Evolutionary conservation across 2,888 invertebrate species (phyloP).

Genomic region (Drosophila glabriapex): DNA sequence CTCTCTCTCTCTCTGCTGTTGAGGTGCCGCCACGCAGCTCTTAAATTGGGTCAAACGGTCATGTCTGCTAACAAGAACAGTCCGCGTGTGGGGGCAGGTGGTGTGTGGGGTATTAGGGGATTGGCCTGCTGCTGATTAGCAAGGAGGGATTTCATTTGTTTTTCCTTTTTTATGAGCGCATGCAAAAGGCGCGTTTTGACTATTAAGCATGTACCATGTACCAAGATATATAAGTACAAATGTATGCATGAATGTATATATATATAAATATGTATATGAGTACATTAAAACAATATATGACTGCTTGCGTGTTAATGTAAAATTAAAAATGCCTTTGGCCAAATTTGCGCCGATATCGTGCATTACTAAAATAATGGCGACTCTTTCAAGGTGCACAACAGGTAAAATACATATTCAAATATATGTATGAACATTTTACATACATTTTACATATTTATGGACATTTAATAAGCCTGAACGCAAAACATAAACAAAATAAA

Average conservation of each 20-base stretch:
- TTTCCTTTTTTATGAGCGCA: slow-evolving; percentile 59
- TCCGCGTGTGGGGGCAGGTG: slow-evolving; percentile 11
- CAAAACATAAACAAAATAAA: not conserved
- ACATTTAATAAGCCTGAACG: not conserved
- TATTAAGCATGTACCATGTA: slow-evolving; percentile 45
- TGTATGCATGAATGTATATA: not conserved
- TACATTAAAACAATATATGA: not conserved
- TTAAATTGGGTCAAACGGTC: slow-evolving; percentile 85
- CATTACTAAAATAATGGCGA: not conserved
- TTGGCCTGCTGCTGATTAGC: slow-evolving; percentile 7
- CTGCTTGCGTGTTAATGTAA: slow-evolving; percentile 4
- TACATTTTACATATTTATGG: not conserved
- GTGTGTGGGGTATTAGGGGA: slow-evolving; percentile 15
- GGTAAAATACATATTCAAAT: not conserved
- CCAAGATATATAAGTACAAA: not conserved
- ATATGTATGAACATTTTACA: not conserved
- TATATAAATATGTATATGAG: not conserved
- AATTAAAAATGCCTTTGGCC: not conserved
- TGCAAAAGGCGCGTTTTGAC: slow-evolving; percentile 63
- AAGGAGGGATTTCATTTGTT: slow-evolving; percentile 23
- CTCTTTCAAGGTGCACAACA: not conserved
- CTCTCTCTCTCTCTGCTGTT: slow-evolving; percentile 23
- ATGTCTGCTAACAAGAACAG: slow-evolving; percentile 70
- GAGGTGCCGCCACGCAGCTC: slow-evolving; percentile 56
- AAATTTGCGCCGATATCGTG: not conserved